phyloP scores from a whole-genome alignment of 2,113 vertebrate genomes.

The Platichthys flesus region DNA sequence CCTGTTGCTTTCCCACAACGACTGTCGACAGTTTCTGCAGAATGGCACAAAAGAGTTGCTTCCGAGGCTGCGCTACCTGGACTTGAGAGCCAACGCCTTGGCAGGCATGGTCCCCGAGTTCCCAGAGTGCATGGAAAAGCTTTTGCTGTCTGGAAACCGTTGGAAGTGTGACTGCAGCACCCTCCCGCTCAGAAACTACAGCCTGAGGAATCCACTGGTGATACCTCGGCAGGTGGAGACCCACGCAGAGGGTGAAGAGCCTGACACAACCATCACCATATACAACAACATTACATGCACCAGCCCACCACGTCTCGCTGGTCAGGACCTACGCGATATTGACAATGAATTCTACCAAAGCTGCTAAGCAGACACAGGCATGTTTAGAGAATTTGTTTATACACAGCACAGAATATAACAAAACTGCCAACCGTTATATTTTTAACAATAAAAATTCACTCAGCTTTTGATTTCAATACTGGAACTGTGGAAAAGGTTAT shows the following conservation, averaged over 20 bases:
- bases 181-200: conserved; percentile 85
- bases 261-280: conserved; percentile 81
- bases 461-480: conserved; percentile 20
- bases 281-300: conserved; percentile 95
- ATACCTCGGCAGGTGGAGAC: conserved; percentile 88
- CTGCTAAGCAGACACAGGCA: conserved; percentile 75
- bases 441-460: conserved; percentile 3
- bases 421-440: neutral
- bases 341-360: conserved; percentile 82
- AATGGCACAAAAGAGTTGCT: conserved; percentile 79
- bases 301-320: conserved; percentile 79
- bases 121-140: conserved; percentile 85
- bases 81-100: conserved; percentile 87
- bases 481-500: neutral
- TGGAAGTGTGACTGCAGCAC: conserved; percentile 92
- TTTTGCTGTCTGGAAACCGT: conserved; percentile 91
- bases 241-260: conserved; percentile 86
- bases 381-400: neutral
- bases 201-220: conserved; percentile 79
- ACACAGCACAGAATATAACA: neutral
- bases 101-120: conserved; percentile 79
- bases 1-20: conserved; percentile 89
- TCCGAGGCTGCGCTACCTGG: conserved; percentile 87
- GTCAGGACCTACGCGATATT: conserved; percentile 89
- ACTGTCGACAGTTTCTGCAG: conserved; percentile 80